phyloP scores from a whole-genome alignment of 2,113 vertebrate genomes.

The Apeltes quadracus region DNA sequence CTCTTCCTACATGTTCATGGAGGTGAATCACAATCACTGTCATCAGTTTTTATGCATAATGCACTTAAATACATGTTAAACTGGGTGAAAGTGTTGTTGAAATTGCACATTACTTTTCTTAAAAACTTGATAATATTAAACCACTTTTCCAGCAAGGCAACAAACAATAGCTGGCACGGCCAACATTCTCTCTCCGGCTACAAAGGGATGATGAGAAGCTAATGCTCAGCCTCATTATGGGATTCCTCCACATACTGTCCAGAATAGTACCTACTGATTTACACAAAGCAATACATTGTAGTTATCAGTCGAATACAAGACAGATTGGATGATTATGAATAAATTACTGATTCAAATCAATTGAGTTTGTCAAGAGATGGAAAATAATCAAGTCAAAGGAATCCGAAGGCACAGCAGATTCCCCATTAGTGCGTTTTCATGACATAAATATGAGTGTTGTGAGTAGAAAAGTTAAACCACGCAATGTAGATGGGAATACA shows the following conservation, averaged over 20 bases:
- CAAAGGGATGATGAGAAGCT: slow-evolving; percentile 44
- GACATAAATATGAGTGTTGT: slow-evolving; percentile 1
- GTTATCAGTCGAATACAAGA: slow-evolving; percentile 13
- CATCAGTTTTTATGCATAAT: too few relatives aligned
- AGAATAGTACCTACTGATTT: neutral
- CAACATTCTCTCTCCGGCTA: slow-evolving; percentile 45
- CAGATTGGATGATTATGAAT: neutral
- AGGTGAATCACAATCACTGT: too few relatives aligned
- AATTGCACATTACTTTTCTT: too few relatives aligned
- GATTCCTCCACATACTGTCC: neutral
- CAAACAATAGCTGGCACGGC: slow-evolving; percentile 36
- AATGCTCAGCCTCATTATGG: slow-evolving; percentile 25
- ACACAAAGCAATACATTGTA: neutral
- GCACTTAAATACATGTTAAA: too few relatives aligned
- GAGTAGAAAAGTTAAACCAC: slow-evolving; percentile 6
- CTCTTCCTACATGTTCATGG: too few relatives aligned
- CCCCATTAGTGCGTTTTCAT: slow-evolving; percentile 4
- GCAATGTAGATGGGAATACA: neutral
- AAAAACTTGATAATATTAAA: slow-evolving; percentile 3
- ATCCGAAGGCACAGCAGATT: slow-evolving; percentile 22
- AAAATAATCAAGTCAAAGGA: slow-evolving; percentile 7
- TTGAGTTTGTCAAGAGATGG: slow-evolving; percentile 1
- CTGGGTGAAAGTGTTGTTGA: too few relatives aligned
- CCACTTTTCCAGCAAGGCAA: slow-evolving; percentile 13
- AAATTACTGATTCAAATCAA: slow-evolving; percentile 1